A percentile compares a stretch with the other conserved stretches of the same genome.
Conservation (phyloP, 2,888 invertebrate genomes). For the Metellina segmentata region DNA sequence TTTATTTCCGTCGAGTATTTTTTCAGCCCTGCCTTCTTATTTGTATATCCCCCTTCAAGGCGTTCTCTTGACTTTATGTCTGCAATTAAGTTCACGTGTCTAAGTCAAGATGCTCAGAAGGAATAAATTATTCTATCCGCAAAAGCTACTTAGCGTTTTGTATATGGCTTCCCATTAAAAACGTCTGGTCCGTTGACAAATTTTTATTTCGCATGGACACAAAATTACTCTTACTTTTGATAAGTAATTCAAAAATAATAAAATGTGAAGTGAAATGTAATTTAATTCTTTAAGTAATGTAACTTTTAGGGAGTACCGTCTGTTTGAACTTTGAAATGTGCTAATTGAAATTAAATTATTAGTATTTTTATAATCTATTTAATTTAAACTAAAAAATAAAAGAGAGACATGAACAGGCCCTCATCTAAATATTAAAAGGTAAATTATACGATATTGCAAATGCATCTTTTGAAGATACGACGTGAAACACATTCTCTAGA, state of each 20-base stretch:
- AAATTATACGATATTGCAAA: no score
- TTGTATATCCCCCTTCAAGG: neutral
- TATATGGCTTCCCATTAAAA: neutral
- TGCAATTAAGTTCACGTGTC: constrained; percentile 24
- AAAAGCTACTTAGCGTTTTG: neutral
- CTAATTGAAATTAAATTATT: neutral
- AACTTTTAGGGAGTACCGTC: neutral
- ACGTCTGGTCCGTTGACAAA: neutral
- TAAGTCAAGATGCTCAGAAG: neutral
- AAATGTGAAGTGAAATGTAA: neutral
- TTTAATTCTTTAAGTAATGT: neutral
- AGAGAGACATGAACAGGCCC: no score
- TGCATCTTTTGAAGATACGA: no score
- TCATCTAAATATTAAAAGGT: no score
- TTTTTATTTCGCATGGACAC: neutral
- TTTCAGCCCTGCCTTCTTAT: neutral
- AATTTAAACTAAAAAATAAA: no score
- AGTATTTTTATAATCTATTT: no score
- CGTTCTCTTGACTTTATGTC: constrained; percentile 26
- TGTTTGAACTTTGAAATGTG: neutral
- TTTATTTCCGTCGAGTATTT: neutral
- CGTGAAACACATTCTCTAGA: no score
- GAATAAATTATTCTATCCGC: constrained; percentile 10
- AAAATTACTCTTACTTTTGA: neutral
- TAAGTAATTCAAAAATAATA: neutral